Conservation (phyloP, 37 sponge, comb jelly and placozoan species). For the Crambe crambe region DNA sequence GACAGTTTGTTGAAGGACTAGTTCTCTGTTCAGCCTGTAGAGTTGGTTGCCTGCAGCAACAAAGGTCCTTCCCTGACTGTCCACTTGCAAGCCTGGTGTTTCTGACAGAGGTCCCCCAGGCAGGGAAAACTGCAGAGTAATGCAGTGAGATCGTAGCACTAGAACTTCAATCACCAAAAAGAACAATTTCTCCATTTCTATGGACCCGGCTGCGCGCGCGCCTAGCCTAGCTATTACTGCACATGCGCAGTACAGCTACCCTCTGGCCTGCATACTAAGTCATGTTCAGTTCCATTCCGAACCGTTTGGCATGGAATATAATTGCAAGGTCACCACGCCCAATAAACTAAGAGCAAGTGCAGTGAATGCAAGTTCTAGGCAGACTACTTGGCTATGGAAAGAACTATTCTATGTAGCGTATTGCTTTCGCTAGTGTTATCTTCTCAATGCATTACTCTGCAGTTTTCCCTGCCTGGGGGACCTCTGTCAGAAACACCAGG, state of each 20-base stretch:
- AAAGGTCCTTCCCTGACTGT: constrained; percentile 12
- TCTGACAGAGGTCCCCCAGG: background rate
- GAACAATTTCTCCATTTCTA: too few relatives aligned
- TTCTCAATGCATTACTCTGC: background rate
- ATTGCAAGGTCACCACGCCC: background rate
- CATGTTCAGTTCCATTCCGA: too few relatives aligned
- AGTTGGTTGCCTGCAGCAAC: constrained; percentile 26
- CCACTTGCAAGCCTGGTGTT: constrained; percentile 4
- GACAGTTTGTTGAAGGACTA: constrained; percentile 4
- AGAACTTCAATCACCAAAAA: too few relatives aligned
- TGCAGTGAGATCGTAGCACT: too few relatives aligned
- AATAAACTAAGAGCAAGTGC: background rate
- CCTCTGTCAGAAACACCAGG: background rate
- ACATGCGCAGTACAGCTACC: too few relatives aligned
- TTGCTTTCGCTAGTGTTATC: constrained; percentile 1
- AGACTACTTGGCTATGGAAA: background rate
- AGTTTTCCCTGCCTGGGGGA: background rate
- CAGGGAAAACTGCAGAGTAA: background rate
- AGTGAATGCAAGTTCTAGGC: background rate
- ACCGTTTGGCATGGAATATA: too few relatives aligned
- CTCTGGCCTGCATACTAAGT: too few relatives aligned
- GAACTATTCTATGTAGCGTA: background rate
- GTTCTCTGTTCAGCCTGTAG: constrained; percentile 3
- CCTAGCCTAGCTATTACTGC: too few relatives aligned
- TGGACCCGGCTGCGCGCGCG: too few relatives aligned